phyloP scores from a whole-genome alignment of 2,797 vertebrate genomes.

The Gallinago stenura region DNA sequence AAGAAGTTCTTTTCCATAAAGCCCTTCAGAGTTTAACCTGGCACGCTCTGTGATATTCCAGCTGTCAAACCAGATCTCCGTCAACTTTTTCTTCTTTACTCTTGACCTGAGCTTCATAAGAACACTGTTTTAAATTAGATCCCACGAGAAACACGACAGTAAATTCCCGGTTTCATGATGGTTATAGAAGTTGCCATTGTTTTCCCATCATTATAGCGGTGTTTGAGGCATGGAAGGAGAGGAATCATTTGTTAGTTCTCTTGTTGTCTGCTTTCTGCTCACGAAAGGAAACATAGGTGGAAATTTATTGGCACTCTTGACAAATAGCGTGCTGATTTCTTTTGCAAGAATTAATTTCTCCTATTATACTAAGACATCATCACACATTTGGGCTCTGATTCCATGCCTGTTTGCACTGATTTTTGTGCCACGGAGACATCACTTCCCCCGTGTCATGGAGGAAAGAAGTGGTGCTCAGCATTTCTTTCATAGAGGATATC shows the following conservation, averaged over 20 bases:
- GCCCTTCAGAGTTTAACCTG: neutral
- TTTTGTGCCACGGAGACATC: neutral
- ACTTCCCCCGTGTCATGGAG: neutral
- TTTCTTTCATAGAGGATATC: neutral
- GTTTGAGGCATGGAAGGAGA: neutral
- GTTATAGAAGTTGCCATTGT: slow-evolving; percentile 73
- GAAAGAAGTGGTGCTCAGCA: neutral
- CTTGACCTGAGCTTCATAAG: slow-evolving; percentile 74
- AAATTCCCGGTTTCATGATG: slow-evolving; percentile 65
- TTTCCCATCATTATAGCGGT: slow-evolving; percentile 54
- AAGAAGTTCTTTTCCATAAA: neutral
- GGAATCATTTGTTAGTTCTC: neutral
- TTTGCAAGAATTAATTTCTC: neutral
- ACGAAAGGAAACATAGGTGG: neutral
- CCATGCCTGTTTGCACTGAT: neutral
- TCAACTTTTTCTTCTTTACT: slow-evolving; percentile 61
- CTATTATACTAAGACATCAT: neutral
- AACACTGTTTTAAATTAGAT: slow-evolving; percentile 76
- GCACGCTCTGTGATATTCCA: slow-evolving; percentile 31
- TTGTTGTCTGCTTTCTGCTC: neutral
- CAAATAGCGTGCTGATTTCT: neutral
- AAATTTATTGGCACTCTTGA: neutral
- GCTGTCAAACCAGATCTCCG: slow-evolving; percentile 73
- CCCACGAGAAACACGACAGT: slow-evolving; percentile 73
- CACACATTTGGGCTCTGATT: neutral